phyloP scores from a whole-genome alignment of 2,113 vertebrate species.

The Gymnobelideus leadbeateri region DNA sequence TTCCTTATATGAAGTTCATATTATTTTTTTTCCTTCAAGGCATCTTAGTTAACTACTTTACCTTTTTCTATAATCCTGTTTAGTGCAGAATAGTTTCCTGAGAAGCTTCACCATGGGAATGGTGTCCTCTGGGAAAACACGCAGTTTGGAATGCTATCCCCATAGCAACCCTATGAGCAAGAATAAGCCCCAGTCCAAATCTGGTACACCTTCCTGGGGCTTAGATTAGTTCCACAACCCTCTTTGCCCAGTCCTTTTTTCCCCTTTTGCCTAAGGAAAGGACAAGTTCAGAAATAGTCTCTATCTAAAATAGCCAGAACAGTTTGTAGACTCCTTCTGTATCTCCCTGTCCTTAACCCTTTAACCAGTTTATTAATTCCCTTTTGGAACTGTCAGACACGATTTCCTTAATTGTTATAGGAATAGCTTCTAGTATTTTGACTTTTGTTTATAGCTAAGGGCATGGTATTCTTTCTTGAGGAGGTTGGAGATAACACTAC shows the following conservation, averaged over 20 bases:
- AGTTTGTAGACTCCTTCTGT: not conserved
- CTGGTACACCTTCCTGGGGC: not conserved
- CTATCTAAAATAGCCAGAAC: not conserved
- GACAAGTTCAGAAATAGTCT: not conserved
- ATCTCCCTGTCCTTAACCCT: not conserved
- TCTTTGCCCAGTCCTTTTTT: not conserved
- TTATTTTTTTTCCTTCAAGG: not conserved
- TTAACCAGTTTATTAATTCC: not conserved
- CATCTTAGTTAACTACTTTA: not conserved
- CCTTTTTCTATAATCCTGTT: not conserved
- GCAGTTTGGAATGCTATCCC: not conserved
- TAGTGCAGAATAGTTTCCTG: slow-evolving; percentile 6
- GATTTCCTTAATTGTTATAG: not conserved
- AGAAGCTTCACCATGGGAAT: not conserved
- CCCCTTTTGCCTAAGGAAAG: not conserved
- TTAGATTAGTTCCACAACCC: not conserved
- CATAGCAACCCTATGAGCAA: not conserved
- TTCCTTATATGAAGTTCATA: not conserved
- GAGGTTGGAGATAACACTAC: not conserved
- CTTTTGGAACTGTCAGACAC: not conserved
- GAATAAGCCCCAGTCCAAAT: not conserved
- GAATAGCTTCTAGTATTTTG: slow-evolving; percentile 32
- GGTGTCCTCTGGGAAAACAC: not conserved
- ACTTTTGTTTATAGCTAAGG: slow-evolving; percentile 43
- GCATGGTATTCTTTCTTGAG: slow-evolving; percentile 39